phyloP scores from a whole-genome alignment of 2,888 invertebrate genomes.

The Drosophila buzzatii region DNA sequence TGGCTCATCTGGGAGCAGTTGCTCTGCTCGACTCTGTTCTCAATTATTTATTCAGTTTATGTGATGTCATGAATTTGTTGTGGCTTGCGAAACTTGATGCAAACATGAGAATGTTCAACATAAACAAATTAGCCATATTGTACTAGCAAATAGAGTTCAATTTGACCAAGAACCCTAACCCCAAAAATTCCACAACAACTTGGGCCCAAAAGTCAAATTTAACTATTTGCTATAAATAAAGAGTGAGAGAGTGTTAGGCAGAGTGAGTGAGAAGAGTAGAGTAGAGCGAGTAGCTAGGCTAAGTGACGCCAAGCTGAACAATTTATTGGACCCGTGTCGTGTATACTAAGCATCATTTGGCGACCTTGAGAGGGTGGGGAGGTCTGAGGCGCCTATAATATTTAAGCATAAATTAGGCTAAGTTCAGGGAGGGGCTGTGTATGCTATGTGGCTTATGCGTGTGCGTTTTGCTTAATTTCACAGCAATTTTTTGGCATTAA shows the following conservation, averaged over 20 bases:
- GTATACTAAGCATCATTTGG: conserved; percentile 63
- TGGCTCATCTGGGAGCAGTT: background rate
- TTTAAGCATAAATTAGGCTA: conserved; percentile 24
- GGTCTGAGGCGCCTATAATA: conserved; percentile 31
- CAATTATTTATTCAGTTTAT: conserved; percentile 16
- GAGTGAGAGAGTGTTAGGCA: background rate
- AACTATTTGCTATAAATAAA: conserved; percentile 18
- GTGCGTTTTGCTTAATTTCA: conserved; percentile 54
- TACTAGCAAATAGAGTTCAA: conserved; percentile 23
- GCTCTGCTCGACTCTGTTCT: background rate
- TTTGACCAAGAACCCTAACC: conserved; percentile 17
- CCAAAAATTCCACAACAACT: conserved; percentile 11
- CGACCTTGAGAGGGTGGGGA: background rate
- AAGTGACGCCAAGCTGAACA: conserved; percentile 33
- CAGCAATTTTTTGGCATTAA: conserved; percentile 49
- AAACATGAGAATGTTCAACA: conserved; percentile 40
- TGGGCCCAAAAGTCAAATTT: conserved; percentile 39
- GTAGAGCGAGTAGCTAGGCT: conserved; percentile 5
- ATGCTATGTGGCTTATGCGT: conserved; percentile 7
- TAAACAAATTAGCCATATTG: conserved; percentile 36
- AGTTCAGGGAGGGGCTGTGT: background rate
- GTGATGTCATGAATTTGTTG: conserved; percentile 21
- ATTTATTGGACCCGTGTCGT: conserved; percentile 67
- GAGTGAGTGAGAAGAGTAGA: background rate
- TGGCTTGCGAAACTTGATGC: conserved; percentile 14